Conservation (phyloP, 2,113 vertebrate species). For the Sus scrofa region DNA sequence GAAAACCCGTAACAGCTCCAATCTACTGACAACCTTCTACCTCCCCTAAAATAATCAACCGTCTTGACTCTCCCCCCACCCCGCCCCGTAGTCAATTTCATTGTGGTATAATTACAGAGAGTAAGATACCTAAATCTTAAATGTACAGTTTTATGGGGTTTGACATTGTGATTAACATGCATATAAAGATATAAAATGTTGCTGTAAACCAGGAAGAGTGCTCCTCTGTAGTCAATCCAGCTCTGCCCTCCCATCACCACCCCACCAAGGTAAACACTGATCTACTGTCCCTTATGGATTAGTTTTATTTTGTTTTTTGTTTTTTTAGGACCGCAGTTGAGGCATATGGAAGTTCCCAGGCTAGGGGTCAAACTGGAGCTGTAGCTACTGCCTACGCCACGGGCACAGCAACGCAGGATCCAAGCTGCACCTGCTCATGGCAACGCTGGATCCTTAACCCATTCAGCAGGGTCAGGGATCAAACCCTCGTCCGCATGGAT, state of each 20-base stretch:
- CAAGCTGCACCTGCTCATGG: too few species aligned
- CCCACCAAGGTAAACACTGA: neutral
- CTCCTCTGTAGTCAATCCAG: neutral
- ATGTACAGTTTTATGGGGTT: neutral
- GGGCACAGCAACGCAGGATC: too few species aligned
- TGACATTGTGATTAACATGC: neutral
- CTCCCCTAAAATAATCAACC: neutral
- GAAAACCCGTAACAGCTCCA: neutral
- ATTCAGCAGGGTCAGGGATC: too few species aligned
- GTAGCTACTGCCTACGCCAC: too few species aligned
- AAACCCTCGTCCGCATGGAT: too few species aligned
- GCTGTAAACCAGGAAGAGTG: neutral
- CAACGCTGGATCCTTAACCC: too few species aligned
- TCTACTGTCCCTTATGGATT: too few species aligned
- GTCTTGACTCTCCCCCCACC: neutral
- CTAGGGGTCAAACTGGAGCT: neutral
- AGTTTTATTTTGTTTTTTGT: neutral
- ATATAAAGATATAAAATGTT: neutral
- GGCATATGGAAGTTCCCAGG: too few species aligned
- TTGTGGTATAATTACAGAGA: neutral
- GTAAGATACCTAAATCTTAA: neutral
- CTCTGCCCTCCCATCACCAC: neutral
- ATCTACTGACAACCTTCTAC: neutral
- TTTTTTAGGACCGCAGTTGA: too few species aligned
- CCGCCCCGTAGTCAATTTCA: neutral